Evolutionary conservation across 2,113 vertebrate genomes (phyloP), one percentile per base, ranked within the genome.

Genomic region (Antigone vipio): DNA sequence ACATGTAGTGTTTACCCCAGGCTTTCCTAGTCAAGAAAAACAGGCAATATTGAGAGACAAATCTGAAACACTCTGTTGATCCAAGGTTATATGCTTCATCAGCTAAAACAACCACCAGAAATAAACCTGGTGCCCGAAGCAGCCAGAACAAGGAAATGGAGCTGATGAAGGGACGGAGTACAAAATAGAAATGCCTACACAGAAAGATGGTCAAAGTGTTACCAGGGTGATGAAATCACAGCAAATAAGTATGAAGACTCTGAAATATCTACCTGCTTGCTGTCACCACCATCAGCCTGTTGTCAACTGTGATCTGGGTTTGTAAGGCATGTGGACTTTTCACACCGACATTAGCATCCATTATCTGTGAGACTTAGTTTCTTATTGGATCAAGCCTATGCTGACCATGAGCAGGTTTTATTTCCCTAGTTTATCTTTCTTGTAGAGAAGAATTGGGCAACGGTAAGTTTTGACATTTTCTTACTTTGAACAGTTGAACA

Each of bases 41-140:
- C 34, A 71, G 67, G 29, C 47, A 77, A 30, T 29, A 44, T 19
- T 42, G 44, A 84, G 52, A 34, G 55, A 81, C 27, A 78, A 77
- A 88, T 40, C n/a, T 92, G 75, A 95, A 93, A 81, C 4, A 3
- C 17, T 11, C 40, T 63, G 44, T 63, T 82, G 64, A 85, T 91
- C 85, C 85, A 84, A 82, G 81, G 24, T 78, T 80, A 52, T 74
- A 47, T 26, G 53, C 38, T 91, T 89, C 85, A 83, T 63, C 73
- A 92, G 64, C 58, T 80, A 79, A 87, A 88, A 85, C 10, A 72
- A 55, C 72, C 18, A 62, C 42, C 58, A 90, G 29, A 93, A 93
- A 85, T 50, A 92, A 74, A 93, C 47, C 50, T 79, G 67, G 15
- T 92, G 44, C 21, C 49, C 1, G 0, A 73, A 81, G 55, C 42